Evolutionary conservation across 1,140 invertebrate species (phyloP), one percentile per base, ranked within the genome.

Genomic region (Cyclina sinensis): DNA sequence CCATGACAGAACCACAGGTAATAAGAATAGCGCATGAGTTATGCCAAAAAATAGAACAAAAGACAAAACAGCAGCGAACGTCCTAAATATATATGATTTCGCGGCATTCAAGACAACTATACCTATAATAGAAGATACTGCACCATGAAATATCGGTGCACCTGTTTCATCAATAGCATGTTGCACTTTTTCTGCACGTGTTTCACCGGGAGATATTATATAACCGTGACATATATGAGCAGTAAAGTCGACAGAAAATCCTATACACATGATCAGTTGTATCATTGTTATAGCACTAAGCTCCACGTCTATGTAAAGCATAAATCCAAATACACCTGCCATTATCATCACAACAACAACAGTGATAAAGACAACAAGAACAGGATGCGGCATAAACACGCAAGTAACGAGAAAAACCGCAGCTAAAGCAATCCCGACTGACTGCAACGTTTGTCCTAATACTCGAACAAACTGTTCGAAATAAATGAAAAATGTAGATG

Each of bases 261-360:
- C 99, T 43, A 99, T 99, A 93, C 98, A 99, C 99, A 99, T 99
- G 73, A 99, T 99, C 1, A 99, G 96, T 93, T 99, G 99, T 51
- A 99, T 99, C 99, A 99, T 99, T 0, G 99, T 99, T 92, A 99
- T 99, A 1, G 98, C 98, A 94, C 99, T 99, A 51, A 99, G 96
- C 93, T 98, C 99, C 0, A 99, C 98, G 90, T 97, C 97, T 98
- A 99, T 99, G 0, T 99, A 96, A 0, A 98, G 97, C 98, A 99
- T 99, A 96, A 99, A 99, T 0, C 99, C 99, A 1, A 99, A 97
- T 0, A 99, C 98, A 21, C 99, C 99, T 4, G 98, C 95, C 95
- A 99, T 98, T 88, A 99, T 99, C 0, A 98, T 99, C 24, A 99
- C 97, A 57, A 99, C 99, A 89, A 98, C 98, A 90, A 99, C 97